Evolutionary conservation across 1,140 invertebrate genomes (phyloP), one percentile per base, ranked within the genome.

Genomic region (Brachystomella parvula): DNA sequence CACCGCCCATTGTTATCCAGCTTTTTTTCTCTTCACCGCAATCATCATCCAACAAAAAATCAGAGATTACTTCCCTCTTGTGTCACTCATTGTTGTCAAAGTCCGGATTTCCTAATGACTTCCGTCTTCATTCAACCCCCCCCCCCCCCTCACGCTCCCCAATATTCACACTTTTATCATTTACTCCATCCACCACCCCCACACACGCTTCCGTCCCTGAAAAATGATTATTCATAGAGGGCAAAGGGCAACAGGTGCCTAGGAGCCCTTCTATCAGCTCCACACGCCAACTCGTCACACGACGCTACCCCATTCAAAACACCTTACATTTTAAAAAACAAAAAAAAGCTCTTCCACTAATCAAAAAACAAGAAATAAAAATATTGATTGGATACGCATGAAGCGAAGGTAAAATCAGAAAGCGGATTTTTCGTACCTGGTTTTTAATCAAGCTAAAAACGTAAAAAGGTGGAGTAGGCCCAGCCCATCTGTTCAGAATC

Each of bases 241-340:
- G 56, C 32, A 64, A 68, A 61, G 58, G 63, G 58, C 58, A 64
- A 61, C 67, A 68, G 62, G 63, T 65, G 58, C 67, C 30, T 56
- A 59, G 15, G 57, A 24, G n/a, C 33, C 30, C 26, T 26, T 2
- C 33, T 15, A 2, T n/a, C 21, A 21, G 17, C n/a, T 19, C n/a
- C 33, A 61, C 32, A 61, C 15, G 19, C 19, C 19, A 33, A 35
- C 26, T 12, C 30, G n/a, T 32, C 59, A 21, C 30, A 61, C n/a
- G 15, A 21, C 2, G 30, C 6, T 17, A 15, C 24, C 24, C 9
- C 24, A 3, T 6, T 12, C 2, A 35, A 2, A 24, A 31, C 59
- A 3, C 32, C 15, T 12, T 28, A 29, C 21, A 30, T 30, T 28
- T 59, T 28, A 59, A 24, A 12, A 17, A 19, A 26, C 24, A 24